Evolutionary conservation across 2,888 invertebrate genomes (phyloP), one percentile per base, ranked within the genome.

Genomic region (Periphyllus acericola): DNA sequence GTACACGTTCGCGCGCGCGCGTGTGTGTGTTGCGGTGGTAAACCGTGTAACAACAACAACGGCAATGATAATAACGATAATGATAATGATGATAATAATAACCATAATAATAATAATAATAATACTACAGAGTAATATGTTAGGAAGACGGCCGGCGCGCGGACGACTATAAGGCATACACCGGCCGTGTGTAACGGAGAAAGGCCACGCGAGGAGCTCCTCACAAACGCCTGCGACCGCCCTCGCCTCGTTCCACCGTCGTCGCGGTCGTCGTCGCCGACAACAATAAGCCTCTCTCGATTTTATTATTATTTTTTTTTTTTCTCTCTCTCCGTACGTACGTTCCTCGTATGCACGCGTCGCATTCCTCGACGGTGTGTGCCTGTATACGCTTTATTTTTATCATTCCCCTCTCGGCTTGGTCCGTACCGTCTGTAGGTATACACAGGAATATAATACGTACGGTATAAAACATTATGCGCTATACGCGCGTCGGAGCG

Each of bases 241-340:
- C 86, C 79, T 79, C 86, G 78, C 71, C 79, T 84, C 76, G 19
- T 71, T 86, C 86, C 52, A 52, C 3, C 60, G 60, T 60, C 68
- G 29, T 14, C 29, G 68, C 11, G 68, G 3, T 21, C 36, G 32
- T 14, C 60, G 83, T 29, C 80, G 60, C 74, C 87, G 87, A 87
- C 87, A 87, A 87, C 87, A 87, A 87, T 87, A 87, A 87, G 87
- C 60, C 80, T 87, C 86, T 86, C 80, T 87, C 74, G 87, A 60
- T 76, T 68, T 75, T 84, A 29, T 84, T 83, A 66, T 83, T 83
- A 72, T 72, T 82, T 52, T 52, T 40, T 80, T 83, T 52, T 71
- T 82, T 72, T 55, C 25, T 66, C 32, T 72, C 11, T 2, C 5
- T 36, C 3, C 25, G 25, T 60, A 60, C 46, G 46, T 60, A 60